phyloP scores from a whole-genome alignment of 1,140 invertebrate species.

The Papilio polytes region DNA sequence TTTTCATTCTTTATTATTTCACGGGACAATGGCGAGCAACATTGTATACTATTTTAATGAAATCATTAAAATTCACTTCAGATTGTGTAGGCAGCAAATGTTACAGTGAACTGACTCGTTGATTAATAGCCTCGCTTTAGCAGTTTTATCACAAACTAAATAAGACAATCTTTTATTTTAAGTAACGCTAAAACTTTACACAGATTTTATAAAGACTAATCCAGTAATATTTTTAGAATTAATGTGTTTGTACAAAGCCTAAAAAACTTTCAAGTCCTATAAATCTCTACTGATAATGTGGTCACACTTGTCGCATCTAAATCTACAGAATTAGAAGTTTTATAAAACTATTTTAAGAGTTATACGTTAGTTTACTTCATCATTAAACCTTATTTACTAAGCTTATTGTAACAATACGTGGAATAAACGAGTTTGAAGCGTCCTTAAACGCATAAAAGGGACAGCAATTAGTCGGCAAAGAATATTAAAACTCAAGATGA shows the following conservation, averaged over 20 bases:
- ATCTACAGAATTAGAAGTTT: neutral
- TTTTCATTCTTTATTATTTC: too few relatives aligned
- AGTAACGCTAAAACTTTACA: neutral
- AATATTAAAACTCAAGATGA: neutral
- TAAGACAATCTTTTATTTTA: constrained; percentile 10
- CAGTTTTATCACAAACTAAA: neutral
- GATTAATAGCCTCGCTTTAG: neutral
- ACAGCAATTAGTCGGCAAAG: constrained; percentile 2
- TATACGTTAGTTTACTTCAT: neutral
- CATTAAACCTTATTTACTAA: neutral
- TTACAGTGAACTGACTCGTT: neutral
- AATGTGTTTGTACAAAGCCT: neutral
- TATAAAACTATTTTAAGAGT: neutral
- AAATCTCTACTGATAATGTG: neutral
- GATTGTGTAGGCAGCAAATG: neutral
- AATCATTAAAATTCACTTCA: neutral
- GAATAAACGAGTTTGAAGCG: neutral
- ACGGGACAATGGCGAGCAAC: too few relatives aligned
- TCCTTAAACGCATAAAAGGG: neutral
- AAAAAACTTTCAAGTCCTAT: neutral
- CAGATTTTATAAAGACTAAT: neutral
- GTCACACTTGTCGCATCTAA: neutral
- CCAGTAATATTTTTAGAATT: neutral
- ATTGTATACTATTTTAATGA: too few relatives aligned
- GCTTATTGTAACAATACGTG: neutral